Conservation (phyloP, 2,797 vertebrate genomes). For the Alfaro cultratus region DNA sequence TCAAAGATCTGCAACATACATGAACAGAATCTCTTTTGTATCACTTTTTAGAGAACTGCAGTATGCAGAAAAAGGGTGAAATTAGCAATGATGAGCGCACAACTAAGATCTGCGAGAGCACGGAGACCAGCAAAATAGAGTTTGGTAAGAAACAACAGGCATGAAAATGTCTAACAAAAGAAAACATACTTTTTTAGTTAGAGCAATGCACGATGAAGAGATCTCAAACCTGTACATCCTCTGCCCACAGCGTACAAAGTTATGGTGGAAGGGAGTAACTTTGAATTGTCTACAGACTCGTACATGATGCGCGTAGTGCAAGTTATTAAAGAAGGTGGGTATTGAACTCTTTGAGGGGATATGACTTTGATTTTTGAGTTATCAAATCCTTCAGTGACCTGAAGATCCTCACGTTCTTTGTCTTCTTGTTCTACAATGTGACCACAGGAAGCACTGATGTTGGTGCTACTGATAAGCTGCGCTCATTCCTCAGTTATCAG, state of each 20-base stretch:
- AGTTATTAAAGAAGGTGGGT: conserved; percentile 73
- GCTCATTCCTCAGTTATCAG: conserved; percentile 67
- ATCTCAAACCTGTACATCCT: conserved; percentile 14
- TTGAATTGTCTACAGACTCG: conserved; percentile 35
- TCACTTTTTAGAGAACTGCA: conserved; percentile 70
- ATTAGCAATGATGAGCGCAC: conserved; percentile 42
- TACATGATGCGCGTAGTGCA: conserved; percentile 55
- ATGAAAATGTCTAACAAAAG: neutral
- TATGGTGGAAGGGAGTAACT: conserved; percentile 20
- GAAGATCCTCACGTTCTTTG: neutral
- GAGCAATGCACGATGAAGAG: neutral
- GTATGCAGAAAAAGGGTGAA: conserved; percentile 63
- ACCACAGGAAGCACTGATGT: conserved; percentile 64
- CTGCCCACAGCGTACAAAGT: conserved; percentile 68
- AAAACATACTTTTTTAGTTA: neutral
- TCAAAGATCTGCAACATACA: neutral
- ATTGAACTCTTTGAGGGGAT: neutral
- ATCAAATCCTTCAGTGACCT: neutral
- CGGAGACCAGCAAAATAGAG: conserved; percentile 57
- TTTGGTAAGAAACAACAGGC: conserved; percentile 57
- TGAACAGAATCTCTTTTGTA: rapidly evolving
- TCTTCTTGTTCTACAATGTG: neutral
- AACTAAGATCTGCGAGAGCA: conserved; percentile 59
- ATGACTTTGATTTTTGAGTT: neutral
- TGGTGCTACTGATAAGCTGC: conserved; percentile 35